Conservation (phyloP, 2,888 invertebrate species). For the Conops quadrifasciatus region DNA sequence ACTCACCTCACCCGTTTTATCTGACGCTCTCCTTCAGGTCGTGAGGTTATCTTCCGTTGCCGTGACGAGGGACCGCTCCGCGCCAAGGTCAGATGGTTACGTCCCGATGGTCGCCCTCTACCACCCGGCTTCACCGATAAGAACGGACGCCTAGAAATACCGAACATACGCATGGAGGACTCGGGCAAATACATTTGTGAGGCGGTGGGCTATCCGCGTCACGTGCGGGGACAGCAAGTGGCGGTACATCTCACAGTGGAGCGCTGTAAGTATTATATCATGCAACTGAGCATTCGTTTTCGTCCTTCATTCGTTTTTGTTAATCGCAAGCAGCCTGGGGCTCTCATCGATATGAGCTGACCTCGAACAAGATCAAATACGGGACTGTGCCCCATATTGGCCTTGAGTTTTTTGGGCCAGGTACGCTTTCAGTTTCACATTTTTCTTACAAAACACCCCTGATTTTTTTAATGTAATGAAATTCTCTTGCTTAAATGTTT, state of each 20-base stretch:
- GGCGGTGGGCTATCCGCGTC: conserved; percentile 73
- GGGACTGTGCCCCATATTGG: conserved; percentile 70
- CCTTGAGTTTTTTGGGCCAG: conserved; percentile 70
- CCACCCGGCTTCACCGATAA: conserved; percentile 79
- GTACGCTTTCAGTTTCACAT: conserved; percentile 57
- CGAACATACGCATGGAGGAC: conserved; percentile 79
- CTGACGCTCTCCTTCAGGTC: conserved; percentile 69
- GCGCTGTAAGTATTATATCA: conserved; percentile 72
- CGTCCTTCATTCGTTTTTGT: background rate
- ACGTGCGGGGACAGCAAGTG: conserved; percentile 73
- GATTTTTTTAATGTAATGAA: conserved; percentile 5
- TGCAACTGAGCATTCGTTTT: background rate
- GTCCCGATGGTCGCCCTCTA: conserved; percentile 76
- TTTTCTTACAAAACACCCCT: conserved; percentile 12
- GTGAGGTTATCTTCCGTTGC: conserved; percentile 92
- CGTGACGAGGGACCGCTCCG: conserved; percentile 86
- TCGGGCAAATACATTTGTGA: conserved; percentile 86
- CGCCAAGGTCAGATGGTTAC: conserved; percentile 78
- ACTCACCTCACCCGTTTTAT: background rate
- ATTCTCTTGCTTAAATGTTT: conserved; percentile 21
- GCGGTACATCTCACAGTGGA: conserved; percentile 79
- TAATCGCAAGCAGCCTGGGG: conserved; percentile 64
- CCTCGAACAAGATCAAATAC: conserved; percentile 67
- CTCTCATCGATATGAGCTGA: conserved; percentile 56
- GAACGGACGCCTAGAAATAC: conserved; percentile 86